Evolutionary conservation across 2,113 vertebrate genomes (phyloP).

Genomic region (Actenoides hombroni): DNA sequence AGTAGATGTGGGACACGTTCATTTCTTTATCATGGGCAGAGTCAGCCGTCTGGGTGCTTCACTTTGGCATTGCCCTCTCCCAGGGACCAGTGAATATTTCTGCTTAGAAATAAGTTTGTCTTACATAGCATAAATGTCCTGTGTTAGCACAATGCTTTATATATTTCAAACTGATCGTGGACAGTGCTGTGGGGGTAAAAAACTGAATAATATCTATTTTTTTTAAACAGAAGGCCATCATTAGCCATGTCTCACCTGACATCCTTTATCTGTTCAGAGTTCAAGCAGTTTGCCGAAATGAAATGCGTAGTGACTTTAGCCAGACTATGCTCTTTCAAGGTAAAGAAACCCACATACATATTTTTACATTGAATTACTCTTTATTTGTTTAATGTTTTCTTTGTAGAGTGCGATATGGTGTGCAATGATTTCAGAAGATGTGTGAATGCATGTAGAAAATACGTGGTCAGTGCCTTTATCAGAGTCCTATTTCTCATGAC

Average conservation of each 20-base stretch:
- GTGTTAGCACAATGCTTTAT: constrained; percentile 56
- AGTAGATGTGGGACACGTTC: not conserved
- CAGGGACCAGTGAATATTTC: not conserved
- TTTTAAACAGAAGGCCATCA: constrained; percentile 89
- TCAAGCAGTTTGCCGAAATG: constrained; percentile 92
- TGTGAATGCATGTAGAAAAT: not conserved
- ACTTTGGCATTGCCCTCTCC: not conserved
- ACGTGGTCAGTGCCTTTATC: not conserved
- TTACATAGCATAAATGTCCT: constrained; percentile 14
- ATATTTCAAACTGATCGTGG: constrained; percentile 58
- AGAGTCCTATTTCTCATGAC: not conserved
- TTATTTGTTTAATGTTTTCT: constrained; percentile 23
- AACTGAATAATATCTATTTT: constrained; percentile 77
- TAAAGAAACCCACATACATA: constrained; percentile 58
- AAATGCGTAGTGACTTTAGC: constrained; percentile 98
- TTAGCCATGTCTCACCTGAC: constrained; percentile 90
- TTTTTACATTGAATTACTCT: not conserved
- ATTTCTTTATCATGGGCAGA: not conserved
- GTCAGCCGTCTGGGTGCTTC: not conserved
- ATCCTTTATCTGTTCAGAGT: constrained; percentile 96
- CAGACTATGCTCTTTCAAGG: constrained; percentile 98
- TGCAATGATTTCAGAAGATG: not conserved
- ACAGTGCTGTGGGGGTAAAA: constrained; percentile 67
- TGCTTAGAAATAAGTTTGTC: not conserved
- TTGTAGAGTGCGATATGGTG: not conserved